phyloP scores from a whole-genome alignment of 53 echinoderm and acorn worm species.

The Holothuria scabra region DNA sequence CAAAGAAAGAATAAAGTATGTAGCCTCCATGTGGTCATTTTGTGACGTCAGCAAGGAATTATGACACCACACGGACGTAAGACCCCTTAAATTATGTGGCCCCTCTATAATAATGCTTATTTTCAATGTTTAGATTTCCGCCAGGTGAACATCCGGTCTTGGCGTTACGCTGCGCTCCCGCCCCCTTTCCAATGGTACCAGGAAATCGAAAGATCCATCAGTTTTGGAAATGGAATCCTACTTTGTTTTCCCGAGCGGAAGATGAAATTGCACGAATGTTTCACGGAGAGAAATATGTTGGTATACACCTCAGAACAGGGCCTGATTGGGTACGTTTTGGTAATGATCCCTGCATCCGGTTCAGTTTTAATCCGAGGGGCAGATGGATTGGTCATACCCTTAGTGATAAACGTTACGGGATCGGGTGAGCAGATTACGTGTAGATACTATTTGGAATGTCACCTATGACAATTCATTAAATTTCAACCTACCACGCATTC shows the following conservation, averaged over 20 bases:
- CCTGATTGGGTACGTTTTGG: constrained; percentile 85
- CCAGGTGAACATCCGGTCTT: constrained; percentile 77
- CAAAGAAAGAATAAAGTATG: too few relatives aligned
- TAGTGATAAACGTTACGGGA: too few relatives aligned
- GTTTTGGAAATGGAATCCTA: constrained; percentile 70
- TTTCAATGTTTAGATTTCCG: constrained; percentile 68
- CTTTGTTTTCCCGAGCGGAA: constrained; percentile 69
- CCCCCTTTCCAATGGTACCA: constrained; percentile 60
- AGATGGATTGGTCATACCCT: too few relatives aligned
- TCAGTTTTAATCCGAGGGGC: neutral
- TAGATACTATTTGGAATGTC: too few relatives aligned
- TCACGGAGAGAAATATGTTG: constrained; percentile 74
- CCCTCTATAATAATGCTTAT: too few relatives aligned
- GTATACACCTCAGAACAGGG: constrained; percentile 92
- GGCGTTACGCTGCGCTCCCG: constrained; percentile 81
- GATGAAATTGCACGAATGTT: constrained; percentile 73
- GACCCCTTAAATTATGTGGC: too few relatives aligned
- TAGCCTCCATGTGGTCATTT: too few relatives aligned
- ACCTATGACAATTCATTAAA: too few relatives aligned
- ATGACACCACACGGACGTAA: too few relatives aligned
- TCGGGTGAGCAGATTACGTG: too few relatives aligned
- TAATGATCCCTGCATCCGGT: neutral
- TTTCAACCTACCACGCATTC: too few relatives aligned
- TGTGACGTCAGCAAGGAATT: too few relatives aligned
- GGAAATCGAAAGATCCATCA: constrained; percentile 79